Conservation (phyloP, 2,888 invertebrate species). For the Tanytarsus gracilentus region DNA sequence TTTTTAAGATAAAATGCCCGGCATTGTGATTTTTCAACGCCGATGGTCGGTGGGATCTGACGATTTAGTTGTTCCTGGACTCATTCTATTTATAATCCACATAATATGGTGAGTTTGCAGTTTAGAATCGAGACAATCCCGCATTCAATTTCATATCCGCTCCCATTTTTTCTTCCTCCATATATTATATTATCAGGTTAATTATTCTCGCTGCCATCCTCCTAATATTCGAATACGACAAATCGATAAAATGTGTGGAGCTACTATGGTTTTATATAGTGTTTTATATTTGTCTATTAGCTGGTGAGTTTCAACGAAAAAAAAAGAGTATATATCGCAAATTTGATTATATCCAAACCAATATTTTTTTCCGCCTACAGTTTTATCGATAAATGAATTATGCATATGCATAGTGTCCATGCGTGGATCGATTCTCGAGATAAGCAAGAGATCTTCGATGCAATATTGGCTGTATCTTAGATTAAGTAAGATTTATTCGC, state of each 20-base stretch:
- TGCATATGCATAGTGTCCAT: conserved; percentile 65
- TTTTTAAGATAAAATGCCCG: no score
- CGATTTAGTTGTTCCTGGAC: conserved; percentile 76
- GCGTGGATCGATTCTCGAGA: conserved; percentile 70
- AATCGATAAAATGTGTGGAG: conserved; percentile 40
- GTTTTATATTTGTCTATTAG: conserved; percentile 42
- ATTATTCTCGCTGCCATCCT: conserved; percentile 40
- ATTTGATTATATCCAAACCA: not conserved
- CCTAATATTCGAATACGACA: conserved; percentile 40
- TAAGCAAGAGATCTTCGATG: conserved; percentile 62
- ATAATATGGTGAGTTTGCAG: conserved; percentile 59
- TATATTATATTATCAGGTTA: conserved; percentile 38
- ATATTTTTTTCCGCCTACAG: conserved; percentile 34
- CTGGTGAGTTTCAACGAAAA: conserved; percentile 37
- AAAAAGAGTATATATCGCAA: not conserved
- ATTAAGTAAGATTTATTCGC: conserved; percentile 50
- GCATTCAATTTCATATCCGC: no score
- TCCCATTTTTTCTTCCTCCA: no score
- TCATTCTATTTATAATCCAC: conserved; percentile 65
- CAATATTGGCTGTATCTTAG: conserved; percentile 70
- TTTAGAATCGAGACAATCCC: not conserved
- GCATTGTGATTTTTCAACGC: conserved; percentile 71
- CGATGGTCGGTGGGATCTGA: conserved; percentile 85
- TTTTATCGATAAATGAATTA: conserved; percentile 57
- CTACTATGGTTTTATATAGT: conserved; percentile 43